A percentile compares a stretch with the other conserved stretches of the same genome.
Conservation (phyloP, 2,888 invertebrate genomes). For the Callyntrura sp. region DNA sequence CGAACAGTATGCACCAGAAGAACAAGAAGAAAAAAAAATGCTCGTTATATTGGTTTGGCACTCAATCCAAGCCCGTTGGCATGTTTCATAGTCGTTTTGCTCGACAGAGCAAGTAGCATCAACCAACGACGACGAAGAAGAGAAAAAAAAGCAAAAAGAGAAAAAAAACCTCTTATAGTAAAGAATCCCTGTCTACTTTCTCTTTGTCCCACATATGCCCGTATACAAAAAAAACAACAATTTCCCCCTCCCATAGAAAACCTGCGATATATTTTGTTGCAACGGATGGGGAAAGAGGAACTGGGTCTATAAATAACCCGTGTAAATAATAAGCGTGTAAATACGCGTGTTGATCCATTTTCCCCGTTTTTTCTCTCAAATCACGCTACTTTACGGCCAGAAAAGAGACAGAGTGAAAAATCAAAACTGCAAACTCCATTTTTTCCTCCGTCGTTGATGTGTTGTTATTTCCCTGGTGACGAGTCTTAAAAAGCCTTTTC, state of each 20-base stretch:
- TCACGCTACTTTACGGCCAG: background rate
- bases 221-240: too few relatives aligned
- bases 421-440: slow-evolving; percentile 35
- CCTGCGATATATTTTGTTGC: background rate
- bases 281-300: background rate
- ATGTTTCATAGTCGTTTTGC: slow-evolving; percentile 59
- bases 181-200: too few relatives aligned
- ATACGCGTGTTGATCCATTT: background rate
- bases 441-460: slow-evolving; percentile 10
- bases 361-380: background rate
- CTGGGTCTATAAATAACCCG: background rate
- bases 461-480: slow-evolving; percentile 43
- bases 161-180: background rate
- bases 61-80: slow-evolving; percentile 65
- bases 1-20: background rate
- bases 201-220: too few relatives aligned
- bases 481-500: slow-evolving; percentile 1
- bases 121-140: slow-evolving; percentile 2
- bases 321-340: background rate
- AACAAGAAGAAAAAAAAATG: background rate
- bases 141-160: slow-evolving; percentile 9
- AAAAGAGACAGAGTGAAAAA: background rate
- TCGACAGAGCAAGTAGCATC: slow-evolving; percentile 3
- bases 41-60: slow-evolving; percentile 60
- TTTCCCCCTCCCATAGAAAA: too few relatives aligned